A percentile compares a stretch with the other conserved stretches of the same genome.
Conservation (phyloP, 2,797 vertebrate species). For the Rhodeus uyekii region DNA sequence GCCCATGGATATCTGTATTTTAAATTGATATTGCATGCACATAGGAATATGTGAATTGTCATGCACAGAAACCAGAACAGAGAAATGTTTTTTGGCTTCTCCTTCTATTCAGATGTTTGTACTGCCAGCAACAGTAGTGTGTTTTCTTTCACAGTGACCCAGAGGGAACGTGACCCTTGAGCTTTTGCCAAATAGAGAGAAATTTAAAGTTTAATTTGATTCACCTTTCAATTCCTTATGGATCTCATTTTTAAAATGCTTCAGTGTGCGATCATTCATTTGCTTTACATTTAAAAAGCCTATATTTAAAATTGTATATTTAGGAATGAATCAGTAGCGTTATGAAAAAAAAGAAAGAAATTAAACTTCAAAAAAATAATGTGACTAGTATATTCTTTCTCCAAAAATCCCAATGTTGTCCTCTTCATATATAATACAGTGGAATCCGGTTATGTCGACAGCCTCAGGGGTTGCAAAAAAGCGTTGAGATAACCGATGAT, state of each 20-base stretch:
- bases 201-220: background rate
- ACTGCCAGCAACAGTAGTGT: constrained; percentile 69
- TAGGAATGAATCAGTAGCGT: background rate
- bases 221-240: background rate
- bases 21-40: background rate
- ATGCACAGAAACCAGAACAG: constrained; percentile 58
- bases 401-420: background rate
- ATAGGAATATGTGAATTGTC: background rate
- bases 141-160: constrained; percentile 73
- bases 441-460: too few relatives aligned
- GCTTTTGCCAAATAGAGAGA: constrained; percentile 57
- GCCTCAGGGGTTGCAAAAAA: too few relatives aligned
- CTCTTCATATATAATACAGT: background rate
- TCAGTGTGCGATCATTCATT: background rate
- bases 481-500: too few relatives aligned
- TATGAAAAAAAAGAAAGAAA: background rate
- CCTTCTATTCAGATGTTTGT: constrained; percentile 64
- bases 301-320: background rate
- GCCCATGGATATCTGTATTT: background rate
- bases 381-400: background rate
- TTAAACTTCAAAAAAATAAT: background rate
- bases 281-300: background rate
- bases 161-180: constrained; percentile 62
- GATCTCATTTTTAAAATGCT: background rate
- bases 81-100: constrained; percentile 76